phyloP scores from a whole-genome alignment of 1,140 invertebrate species.

The Tetragonula clypearis region DNA sequence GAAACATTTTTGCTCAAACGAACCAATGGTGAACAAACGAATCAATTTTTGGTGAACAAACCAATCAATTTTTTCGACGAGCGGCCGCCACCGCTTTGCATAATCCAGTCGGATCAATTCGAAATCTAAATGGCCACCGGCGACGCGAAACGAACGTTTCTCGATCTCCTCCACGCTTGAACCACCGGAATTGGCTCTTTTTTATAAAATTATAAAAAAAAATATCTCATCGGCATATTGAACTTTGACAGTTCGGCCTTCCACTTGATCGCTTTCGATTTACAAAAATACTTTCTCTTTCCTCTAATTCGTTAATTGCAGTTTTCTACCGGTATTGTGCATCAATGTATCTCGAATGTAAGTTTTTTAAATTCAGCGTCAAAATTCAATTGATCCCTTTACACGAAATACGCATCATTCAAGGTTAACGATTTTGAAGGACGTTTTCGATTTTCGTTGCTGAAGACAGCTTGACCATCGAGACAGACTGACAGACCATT shows the following conservation, averaged over 20 bases:
- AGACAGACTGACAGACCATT: neutral
- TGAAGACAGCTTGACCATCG: neutral
- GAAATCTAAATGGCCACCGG: slow-evolving; percentile 36
- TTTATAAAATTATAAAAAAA: slow-evolving; percentile 50
- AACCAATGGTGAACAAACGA: slow-evolving; percentile 36
- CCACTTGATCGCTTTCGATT: slow-evolving; percentile 11
- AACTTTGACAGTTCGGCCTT: neutral
- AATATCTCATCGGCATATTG: neutral
- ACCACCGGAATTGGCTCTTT: neutral
- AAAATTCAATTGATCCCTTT: neutral
- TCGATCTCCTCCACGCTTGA: neutral
- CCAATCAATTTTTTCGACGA: slow-evolving; percentile 58
- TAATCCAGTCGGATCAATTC: slow-evolving; percentile 58
- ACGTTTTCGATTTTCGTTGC: neutral
- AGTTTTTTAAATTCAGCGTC: too few species aligned
- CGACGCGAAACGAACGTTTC: neutral
- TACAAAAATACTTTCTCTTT: neutral
- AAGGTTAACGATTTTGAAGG: too few species aligned
- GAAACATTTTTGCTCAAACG: slow-evolving; percentile 32
- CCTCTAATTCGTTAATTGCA: neutral
- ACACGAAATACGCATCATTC: neutral
- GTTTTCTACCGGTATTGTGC: neutral
- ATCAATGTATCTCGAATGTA: neutral
- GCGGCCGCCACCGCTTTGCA: slow-evolving; percentile 26
- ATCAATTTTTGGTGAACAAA: slow-evolving; percentile 55